Percentiles rank a stretch among this genome's conserved stretches.
Conservation (phyloP, 2,113 vertebrate genomes). For the Myotis davidii region DNA sequence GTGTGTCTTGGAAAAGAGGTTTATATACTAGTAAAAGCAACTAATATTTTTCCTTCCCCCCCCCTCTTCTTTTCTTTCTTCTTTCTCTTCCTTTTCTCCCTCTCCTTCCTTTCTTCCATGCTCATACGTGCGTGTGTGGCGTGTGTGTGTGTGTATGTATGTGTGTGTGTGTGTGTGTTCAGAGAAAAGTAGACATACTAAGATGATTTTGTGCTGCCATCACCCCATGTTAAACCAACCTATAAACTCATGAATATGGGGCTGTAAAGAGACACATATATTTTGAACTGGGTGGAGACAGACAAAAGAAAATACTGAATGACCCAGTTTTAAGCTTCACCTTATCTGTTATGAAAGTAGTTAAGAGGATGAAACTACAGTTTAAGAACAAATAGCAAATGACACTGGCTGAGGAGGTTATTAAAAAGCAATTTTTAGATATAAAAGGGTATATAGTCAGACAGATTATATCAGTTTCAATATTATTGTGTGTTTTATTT, state of each 20-base stretch:
- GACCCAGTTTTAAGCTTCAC: background rate
- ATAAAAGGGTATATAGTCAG: background rate
- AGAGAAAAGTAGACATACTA: background rate
- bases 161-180: background rate
- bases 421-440: conserved; percentile 46
- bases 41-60: background rate
- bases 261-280: background rate
- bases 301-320: background rate
- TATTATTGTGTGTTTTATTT: conserved; percentile 11
- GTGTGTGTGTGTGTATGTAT: background rate
- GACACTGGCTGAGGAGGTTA: background rate
- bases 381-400: conserved; percentile 48
- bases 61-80: background rate
- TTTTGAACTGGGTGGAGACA: conserved; percentile 1
- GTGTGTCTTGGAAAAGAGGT: background rate
- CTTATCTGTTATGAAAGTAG: conserved; percentile 4
- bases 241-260: background rate
- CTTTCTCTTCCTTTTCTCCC: background rate
- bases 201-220: background rate
- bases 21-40: background rate
- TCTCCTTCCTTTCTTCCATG: fast-evolving
- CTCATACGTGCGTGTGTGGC: background rate
- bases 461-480: background rate
- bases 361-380: conserved; percentile 1
- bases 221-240: background rate